Evolutionary conservation across 2,888 invertebrate species (phyloP), one percentile per base, ranked within the genome.

Genomic region (Chrysolina oricalcia): DNA sequence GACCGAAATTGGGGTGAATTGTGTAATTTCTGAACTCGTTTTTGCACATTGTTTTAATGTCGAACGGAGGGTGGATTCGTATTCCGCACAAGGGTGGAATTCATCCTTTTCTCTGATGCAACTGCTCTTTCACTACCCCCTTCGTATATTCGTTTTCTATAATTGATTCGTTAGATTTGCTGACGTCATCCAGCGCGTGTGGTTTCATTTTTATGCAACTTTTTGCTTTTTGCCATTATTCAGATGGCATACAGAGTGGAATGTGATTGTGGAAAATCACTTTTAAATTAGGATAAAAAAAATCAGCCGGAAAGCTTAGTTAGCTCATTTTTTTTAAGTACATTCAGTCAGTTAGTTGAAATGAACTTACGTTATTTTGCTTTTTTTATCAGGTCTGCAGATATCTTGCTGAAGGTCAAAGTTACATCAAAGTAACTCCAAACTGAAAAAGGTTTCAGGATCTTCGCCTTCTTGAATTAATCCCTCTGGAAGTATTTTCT

Each of bases 21-120:
- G 78, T 79, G 82, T 81, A 81, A 81, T 81, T 82, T 81, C 81
- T 74, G 83, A 81, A 81, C 81, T 79, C 81, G 83, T 83, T 83
- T 83, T 83, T 80, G 80, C 80, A 82, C 84, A 83, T 84, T 84
- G 84, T 84, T 81, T 84, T 84, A 83, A 82, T 82, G 75, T 76
- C 71, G 76, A 73, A 71, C 64, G 63, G 76, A 72, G 78, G 80
- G 79, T 68, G 68, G 68, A 68, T 53, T 53, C 64, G 53, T n/a
- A 53, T 53, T n/a, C 64, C 65, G 70, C 53, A 50, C 59, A 69
- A 56, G 71, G 74, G 74, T 69, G 81, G 73, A 79, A 75, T 77
- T 78, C 78, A 77, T 81, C 81, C 81, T 75, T 79, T 77, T 75
- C 65, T 53, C 67, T 73, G 63, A 67, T 77, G 78, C 78, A 76